Evolutionary conservation across 2,888 invertebrate species (phyloP).

Genomic region (Xylocampa areola): DNA sequence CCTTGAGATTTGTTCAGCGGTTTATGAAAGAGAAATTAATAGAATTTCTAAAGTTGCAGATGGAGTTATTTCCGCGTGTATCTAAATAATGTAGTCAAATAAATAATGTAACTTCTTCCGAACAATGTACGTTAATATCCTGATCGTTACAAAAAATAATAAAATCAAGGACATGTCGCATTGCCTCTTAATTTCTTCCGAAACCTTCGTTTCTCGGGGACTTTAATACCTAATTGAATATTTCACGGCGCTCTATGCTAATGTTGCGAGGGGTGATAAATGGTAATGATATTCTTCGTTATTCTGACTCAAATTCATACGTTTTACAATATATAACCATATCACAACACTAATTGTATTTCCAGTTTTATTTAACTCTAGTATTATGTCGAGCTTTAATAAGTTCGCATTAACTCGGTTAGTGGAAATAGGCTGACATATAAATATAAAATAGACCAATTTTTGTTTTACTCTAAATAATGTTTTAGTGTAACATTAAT

Average conservation of each 20-base stretch:
- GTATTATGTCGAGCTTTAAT: slow-evolving; percentile 22
- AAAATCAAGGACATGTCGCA: slow-evolving; percentile 75
- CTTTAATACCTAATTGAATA: slow-evolving; percentile 71
- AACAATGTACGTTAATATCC: slow-evolving; percentile 80
- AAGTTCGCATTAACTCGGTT: slow-evolving; percentile 5
- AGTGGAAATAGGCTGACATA: slow-evolving; percentile 1
- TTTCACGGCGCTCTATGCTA: slow-evolving; percentile 67
- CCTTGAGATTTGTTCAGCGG: slow-evolving; percentile 27
- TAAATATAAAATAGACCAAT: too few relatives aligned
- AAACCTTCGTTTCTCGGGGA: slow-evolving; percentile 60
- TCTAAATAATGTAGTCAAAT: slow-evolving; percentile 72
- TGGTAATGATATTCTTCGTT: slow-evolving; percentile 67
- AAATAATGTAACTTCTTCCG: slow-evolving; percentile 74
- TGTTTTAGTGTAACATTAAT: too few relatives aligned
- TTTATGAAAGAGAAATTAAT: slow-evolving; percentile 29
- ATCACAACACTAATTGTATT: slow-evolving; percentile 48
- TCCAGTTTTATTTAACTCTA: slow-evolving; percentile 11
- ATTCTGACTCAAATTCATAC: slow-evolving; percentile 59
- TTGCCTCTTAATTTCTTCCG: slow-evolving; percentile 66
- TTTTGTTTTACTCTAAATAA: too few relatives aligned
- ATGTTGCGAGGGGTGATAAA: slow-evolving; percentile 66
- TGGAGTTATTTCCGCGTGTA: slow-evolving; percentile 68
- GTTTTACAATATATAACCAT: slow-evolving; percentile 52
- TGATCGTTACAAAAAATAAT: slow-evolving; percentile 83
- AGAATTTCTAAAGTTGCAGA: slow-evolving; percentile 66